Percentiles rank a stretch among this genome's conserved stretches.
These are phyloP conservation scores for Oryctes rhinoceros DNA, from an alignment of 1,140 invertebrate genomes.

Conservation along the genomic window DNA sequence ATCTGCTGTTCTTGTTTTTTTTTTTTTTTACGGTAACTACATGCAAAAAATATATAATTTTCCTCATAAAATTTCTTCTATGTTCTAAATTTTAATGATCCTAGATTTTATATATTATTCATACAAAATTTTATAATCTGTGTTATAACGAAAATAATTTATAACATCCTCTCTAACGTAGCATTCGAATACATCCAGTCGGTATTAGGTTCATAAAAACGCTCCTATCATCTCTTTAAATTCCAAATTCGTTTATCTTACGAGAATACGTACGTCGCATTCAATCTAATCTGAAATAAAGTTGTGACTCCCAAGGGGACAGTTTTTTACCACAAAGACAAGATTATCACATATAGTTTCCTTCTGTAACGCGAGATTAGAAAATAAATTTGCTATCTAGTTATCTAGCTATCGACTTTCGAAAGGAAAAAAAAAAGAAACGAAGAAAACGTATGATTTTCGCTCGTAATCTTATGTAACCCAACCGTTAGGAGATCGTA, in stretches of 20 bases:
- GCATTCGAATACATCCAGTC: too few relatives aligned
- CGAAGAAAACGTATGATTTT: not conserved
- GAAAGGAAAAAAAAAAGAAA: not conserved
- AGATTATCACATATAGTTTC: constrained; percentile 15
- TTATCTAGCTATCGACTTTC: constrained; percentile 15
- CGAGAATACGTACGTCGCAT: not conserved
- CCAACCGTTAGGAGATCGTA: too few relatives aligned
- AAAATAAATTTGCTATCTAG: constrained; percentile 19
- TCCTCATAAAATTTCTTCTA: too few relatives aligned
- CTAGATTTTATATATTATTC: too few relatives aligned
- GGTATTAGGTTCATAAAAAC: too few relatives aligned
- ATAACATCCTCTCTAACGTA: too few relatives aligned
- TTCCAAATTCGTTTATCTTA: not conserved
- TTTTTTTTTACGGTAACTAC: too few relatives aligned
- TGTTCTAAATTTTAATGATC: too few relatives aligned
- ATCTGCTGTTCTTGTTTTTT: too few relatives aligned
- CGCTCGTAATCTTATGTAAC: not conserved
- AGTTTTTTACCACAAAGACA: constrained; percentile 18
- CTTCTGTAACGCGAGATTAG: constrained; percentile 8
- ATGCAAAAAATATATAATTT: too few relatives aligned
- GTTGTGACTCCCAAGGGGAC: not conserved
- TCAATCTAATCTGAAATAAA: constrained; percentile 7
- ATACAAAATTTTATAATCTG: not conserved
- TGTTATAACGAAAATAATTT: too few relatives aligned
- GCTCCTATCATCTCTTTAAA: not conserved